Evolutionary conservation across 64 coral and sea anemone species (phyloP).

Genomic region (Porites australiensis): DNA sequence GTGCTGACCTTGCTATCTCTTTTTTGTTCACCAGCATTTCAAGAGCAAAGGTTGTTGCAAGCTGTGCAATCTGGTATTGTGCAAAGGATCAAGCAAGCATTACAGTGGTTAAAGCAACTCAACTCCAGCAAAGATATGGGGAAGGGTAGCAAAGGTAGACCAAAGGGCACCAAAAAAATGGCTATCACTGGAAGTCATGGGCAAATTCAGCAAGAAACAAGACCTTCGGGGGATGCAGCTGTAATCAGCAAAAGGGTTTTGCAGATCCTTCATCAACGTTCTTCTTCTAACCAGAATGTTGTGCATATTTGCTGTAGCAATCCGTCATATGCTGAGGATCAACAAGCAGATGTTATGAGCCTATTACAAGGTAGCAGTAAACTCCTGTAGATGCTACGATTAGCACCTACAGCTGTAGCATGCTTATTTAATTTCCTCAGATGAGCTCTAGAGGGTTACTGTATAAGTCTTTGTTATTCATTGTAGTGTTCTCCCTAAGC

Average conservation of each 20-base stretch:
- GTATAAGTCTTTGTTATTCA: too few relatives aligned
- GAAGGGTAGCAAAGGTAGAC: conserved; percentile 32
- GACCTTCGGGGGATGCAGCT: neutral
- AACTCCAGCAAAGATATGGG: conserved; percentile 7
- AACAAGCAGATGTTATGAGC: neutral
- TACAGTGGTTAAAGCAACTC: conserved; percentile 59
- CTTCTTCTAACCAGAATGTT: conserved; percentile 87
- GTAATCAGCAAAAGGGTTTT: conserved; percentile 53
- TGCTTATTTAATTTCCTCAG: neutral
- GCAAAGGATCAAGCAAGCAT: conserved; percentile 46
- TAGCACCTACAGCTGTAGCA: neutral
- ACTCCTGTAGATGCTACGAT: too few relatives aligned
- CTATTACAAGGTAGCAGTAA: neutral
- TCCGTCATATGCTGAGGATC: conserved; percentile 44
- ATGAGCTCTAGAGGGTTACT: neutral
- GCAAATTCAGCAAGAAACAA: neutral
- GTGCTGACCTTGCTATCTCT: neutral
- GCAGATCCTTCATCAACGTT: conserved; percentile 63
- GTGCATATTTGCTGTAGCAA: conserved; percentile 86
- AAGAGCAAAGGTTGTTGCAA: conserved; percentile 63
- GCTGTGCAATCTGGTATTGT: conserved; percentile 92
- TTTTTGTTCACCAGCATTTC: conserved; percentile 64
- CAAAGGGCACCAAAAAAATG: conserved; percentile 34
- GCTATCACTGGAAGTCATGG: neutral
- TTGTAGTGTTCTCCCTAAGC: neutral